Evolutionary conservation across 2,113 vertebrate genomes (phyloP).

Genomic region (Crotalus viridis): DNA sequence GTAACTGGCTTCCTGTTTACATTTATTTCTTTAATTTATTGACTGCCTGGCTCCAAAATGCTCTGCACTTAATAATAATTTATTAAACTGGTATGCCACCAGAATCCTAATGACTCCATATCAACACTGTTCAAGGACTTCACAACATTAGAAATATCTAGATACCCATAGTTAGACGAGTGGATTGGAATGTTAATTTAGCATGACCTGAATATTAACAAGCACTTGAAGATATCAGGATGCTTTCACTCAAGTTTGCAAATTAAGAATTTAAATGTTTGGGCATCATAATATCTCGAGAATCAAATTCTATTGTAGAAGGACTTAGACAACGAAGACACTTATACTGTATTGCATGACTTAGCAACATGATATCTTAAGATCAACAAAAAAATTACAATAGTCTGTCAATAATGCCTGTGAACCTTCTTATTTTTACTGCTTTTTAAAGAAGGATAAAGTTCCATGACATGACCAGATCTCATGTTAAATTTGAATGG

Average conservation of each 20-base stretch:
- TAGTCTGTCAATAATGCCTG: neutral
- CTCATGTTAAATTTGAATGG: neutral
- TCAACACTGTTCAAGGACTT: neutral
- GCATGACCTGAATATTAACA: neutral
- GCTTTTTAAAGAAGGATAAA: neutral
- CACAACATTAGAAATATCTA: neutral
- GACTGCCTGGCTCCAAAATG: neutral
- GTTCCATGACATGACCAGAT: neutral
- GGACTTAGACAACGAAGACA: neutral
- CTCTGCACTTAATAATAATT: neutral
- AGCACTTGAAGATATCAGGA: neutral
- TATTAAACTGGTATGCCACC: neutral
- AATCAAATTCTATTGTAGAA: neutral
- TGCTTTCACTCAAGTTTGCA: neutral
- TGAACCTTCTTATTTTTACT: neutral
- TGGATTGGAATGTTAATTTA: neutral
- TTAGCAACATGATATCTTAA: neutral
- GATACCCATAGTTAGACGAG: neutral
- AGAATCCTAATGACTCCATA: neutral
- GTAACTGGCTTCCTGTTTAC: neutral
- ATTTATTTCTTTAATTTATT: neutral
- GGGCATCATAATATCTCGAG: neutral
- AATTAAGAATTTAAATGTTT: constrained; percentile 4
- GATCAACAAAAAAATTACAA: neutral
- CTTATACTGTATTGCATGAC: neutral